Conservation (phyloP, 2,888 invertebrate species). For the Bembecia ichneumoniformis region DNA sequence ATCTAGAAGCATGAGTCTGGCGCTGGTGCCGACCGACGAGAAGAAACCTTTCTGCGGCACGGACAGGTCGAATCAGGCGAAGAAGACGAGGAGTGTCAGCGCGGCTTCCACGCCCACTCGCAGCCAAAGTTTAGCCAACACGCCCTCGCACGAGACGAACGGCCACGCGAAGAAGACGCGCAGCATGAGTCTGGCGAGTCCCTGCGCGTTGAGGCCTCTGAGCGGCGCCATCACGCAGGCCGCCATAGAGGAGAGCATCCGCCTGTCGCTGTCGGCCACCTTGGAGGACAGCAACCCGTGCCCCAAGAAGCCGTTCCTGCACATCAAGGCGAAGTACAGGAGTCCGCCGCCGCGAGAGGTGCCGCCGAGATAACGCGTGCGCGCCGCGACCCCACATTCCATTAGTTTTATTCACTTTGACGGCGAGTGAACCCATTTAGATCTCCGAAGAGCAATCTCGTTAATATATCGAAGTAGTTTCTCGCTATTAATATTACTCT, state of each 20-base stretch:
- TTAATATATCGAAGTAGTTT: constrained; percentile 18
- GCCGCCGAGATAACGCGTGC: constrained; percentile 65
- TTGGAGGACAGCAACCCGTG: constrained; percentile 40
- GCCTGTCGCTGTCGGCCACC: constrained; percentile 51
- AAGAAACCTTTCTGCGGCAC: constrained; percentile 44
- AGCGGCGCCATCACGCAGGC: constrained; percentile 55
- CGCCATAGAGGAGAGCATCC: constrained; percentile 62
- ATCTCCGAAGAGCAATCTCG: constrained; percentile 54
- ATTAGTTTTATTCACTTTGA: constrained; percentile 34
- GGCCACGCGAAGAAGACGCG: constrained; percentile 43
- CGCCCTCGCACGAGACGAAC: constrained; percentile 38
- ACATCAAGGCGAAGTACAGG: constrained; percentile 81
- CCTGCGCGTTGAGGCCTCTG: constrained; percentile 32
- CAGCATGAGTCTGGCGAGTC: constrained; percentile 54
- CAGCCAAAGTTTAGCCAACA: constrained; percentile 57
- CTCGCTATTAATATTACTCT: constrained; percentile 28
- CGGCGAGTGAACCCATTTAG: constrained; percentile 18
- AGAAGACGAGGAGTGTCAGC: constrained; percentile 28
- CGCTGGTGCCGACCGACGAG: constrained; percentile 30
- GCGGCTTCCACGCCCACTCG: constrained; percentile 43
- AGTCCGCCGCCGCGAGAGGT: constrained; percentile 76
- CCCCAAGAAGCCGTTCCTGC: constrained; percentile 72
- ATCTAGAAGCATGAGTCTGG: constrained; percentile 56
- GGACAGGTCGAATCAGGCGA: constrained; percentile 35
- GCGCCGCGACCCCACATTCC: constrained; percentile 31